Evolutionary conservation across 2,888 invertebrate species (phyloP).

Genomic region (Harpalus rufipes): DNA sequence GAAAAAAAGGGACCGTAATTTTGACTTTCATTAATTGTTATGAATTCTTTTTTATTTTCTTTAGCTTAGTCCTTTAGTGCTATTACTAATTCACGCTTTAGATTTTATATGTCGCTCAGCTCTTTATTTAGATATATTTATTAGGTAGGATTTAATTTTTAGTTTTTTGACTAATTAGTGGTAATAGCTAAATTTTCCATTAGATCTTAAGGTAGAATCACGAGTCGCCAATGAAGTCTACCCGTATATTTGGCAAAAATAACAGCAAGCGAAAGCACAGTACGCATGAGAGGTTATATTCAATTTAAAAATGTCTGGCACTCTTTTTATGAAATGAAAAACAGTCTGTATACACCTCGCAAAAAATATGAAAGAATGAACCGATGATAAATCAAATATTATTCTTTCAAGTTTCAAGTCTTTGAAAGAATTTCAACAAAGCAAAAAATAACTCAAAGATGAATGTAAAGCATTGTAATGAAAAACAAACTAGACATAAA

Average conservation of each 20-base stretch:
- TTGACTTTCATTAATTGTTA: too few species aligned
- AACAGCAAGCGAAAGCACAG: background rate
- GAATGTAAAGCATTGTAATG: slow-evolving; percentile 13
- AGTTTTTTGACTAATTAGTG: too few species aligned
- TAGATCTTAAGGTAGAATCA: too few species aligned
- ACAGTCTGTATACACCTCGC: background rate
- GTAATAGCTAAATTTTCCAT: too few species aligned
- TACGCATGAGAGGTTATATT: background rate
- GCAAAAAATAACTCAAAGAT: slow-evolving; percentile 33
- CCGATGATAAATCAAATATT: background rate
- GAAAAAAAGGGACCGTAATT: slow-evolving; percentile 23
- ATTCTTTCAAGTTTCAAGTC: background rate
- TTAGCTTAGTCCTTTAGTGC: too few species aligned
- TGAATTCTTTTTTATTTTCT: too few species aligned
- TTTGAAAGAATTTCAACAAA: slow-evolving; percentile 8
- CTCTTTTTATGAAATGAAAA: slow-evolving; percentile 30
- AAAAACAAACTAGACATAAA: slow-evolving; percentile 24
- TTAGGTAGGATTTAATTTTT: too few species aligned
- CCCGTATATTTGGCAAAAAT: background rate
- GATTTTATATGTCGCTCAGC: too few species aligned
- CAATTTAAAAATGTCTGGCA: background rate
- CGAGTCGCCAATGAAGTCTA: too few species aligned
- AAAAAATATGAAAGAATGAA: background rate
- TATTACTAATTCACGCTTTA: too few species aligned
- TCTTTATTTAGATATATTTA: too few species aligned